Evolutionary conservation across 2,113 vertebrate species (phyloP), one percentile per base, ranked within the genome.

Genomic region (Oryzias curvinotus): DNA sequence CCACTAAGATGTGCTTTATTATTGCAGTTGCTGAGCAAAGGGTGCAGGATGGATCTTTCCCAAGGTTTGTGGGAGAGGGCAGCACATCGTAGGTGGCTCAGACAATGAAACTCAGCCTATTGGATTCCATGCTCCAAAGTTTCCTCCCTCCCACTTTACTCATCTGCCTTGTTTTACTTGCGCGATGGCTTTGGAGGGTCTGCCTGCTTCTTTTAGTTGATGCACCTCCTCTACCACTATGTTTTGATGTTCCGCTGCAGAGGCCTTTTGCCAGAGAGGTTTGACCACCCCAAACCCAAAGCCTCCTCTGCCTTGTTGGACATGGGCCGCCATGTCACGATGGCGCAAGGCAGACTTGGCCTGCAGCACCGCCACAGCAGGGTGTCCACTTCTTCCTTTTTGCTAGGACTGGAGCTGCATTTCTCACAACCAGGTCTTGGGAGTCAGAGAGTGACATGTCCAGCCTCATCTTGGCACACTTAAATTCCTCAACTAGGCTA

Each of bases 131-230:
- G 21, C 21, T 23, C 21, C 2, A 23, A 23, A 23, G 21, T 23
- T 23, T 23, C 21, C 21, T 23, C 21, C 21, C 21, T 23, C 3
- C 42, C 44, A 59, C 4, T 4, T 46, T 18, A 17, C 46, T 25
- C n/a, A 59, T 3, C 2, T 1, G 13, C 47, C 23, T 46, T 68
- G 56, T 3, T n/a, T 19, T 5, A 14, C n/a, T 52, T 59, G 25
- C 1, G 48, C 44, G 3, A 52, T 5, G 6, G 50, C 43, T 36
- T 4, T 68, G 26, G 44, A 2, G 2, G 21, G 46, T 16, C 56
- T 58, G 15, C 8, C 4, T n/a, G 48, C 66, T 14, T 46, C 51
- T 28, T 77, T 54, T 17, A 53, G 57, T 1, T 41, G 42, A 60
- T 25, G 2, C 21, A 23, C 21, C 21, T 23, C 21, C 21, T 23